phyloP scores from a whole-genome alignment of 2,797 vertebrate species.

The Neosilurus mollespiculum region DNA sequence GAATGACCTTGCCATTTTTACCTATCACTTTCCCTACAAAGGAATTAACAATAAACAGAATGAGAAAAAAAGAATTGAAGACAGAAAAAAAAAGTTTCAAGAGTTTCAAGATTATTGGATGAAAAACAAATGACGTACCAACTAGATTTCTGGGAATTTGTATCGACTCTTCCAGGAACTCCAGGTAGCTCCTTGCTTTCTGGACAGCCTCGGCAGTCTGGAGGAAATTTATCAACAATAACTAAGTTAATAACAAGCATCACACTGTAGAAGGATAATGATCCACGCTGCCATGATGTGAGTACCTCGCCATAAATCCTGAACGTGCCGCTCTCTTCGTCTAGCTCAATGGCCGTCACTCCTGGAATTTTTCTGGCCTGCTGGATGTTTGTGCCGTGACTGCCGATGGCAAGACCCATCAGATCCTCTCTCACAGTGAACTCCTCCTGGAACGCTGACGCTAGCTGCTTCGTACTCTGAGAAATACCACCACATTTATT shows the following conservation, averaged over 20 bases:
- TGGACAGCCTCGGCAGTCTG: slow-evolving; percentile 92
- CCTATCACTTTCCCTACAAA: slow-evolving; percentile 94
- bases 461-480: slow-evolving; percentile 94
- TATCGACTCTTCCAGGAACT: slow-evolving; percentile 97
- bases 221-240: neutral
- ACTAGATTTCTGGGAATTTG: slow-evolving; percentile 96
- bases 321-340: slow-evolving; percentile 94
- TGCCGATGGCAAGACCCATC: slow-evolving; percentile 98
- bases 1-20: slow-evolving; percentile 98
- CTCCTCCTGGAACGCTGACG: slow-evolving; percentile 96
- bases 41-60: neutral
- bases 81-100: neutral
- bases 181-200: slow-evolving; percentile 91
- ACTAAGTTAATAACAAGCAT: neutral
- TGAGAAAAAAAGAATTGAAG: neutral
- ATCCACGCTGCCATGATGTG: neutral
- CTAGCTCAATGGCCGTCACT: slow-evolving; percentile 94
- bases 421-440: slow-evolving; percentile 92
- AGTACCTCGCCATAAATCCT: slow-evolving; percentile 96
- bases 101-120: no score
- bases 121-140: slow-evolving; percentile 74
- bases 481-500: neutral
- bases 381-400: slow-evolving; percentile 96
- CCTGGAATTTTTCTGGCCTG: slow-evolving; percentile 95
- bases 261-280: neutral